Percentiles rank a stretch among this genome's conserved stretches.
These are phyloP conservation scores for Macrosiphum euphorbiae DNA, from an alignment of 2,888 invertebrate genomes.

Conservation along the genomic window DNA sequence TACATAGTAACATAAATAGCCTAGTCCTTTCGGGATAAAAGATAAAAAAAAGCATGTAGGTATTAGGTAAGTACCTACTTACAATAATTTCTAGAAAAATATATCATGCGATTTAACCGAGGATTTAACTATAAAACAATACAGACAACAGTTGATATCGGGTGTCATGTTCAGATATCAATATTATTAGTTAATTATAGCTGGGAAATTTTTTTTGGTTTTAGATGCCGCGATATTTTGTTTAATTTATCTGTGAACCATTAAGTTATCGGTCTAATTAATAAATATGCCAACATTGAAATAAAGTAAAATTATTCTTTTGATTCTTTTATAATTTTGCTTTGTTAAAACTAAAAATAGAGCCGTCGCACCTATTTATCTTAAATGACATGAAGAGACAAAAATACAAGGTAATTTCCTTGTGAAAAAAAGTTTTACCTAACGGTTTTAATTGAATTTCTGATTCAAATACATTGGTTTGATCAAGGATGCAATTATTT, in stretches of 20 bases:
- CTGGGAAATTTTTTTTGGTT: background rate
- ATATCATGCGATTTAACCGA: background rate
- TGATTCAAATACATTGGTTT: constrained; percentile 28
- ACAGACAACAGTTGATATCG: background rate
- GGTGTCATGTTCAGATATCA: background rate
- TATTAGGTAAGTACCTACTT: background rate
- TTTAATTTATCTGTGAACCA: background rate
- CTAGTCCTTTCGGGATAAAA: background rate
- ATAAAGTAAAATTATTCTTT: background rate
- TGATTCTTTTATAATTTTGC: background rate
- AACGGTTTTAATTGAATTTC: constrained; percentile 46
- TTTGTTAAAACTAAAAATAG: constrained; percentile 4
- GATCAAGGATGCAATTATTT: constrained; percentile 45
- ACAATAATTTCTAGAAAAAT: background rate
- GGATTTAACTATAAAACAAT: background rate
- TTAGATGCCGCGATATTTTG: background rate
- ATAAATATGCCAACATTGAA: constrained; percentile 19
- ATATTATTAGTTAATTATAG: background rate
- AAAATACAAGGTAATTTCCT: constrained; percentile 49
- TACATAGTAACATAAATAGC: background rate
- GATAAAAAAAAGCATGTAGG: background rate
- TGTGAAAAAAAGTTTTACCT: constrained; percentile 43
- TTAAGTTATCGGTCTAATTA: background rate
- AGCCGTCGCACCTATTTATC: constrained; percentile 41
- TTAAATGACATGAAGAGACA: background rate